phyloP scores from a whole-genome alignment of 2,888 invertebrate species.

The Phasia obesa region DNA sequence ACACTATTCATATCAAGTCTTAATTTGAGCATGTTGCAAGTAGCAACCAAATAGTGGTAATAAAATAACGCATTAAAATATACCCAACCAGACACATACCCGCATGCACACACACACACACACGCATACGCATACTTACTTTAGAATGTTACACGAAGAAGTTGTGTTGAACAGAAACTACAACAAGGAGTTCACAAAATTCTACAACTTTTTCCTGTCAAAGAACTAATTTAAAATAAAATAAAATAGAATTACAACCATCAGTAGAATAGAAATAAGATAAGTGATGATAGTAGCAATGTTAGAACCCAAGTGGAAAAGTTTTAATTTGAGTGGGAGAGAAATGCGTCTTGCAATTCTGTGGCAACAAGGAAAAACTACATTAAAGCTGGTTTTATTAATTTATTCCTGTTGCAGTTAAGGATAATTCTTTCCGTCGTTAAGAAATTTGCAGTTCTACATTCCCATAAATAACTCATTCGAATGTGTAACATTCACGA shows the following conservation, averaged over 20 bases:
- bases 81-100: slow-evolving; percentile 1
- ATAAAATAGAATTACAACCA: slow-evolving; percentile 34
- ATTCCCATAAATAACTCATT: no score
- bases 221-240: slow-evolving; percentile 52
- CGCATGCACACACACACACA: not conserved
- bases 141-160: slow-evolving; percentile 2
- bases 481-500: no score
- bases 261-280: not conserved
- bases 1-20: slow-evolving; percentile 58
- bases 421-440: no score
- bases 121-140: not conserved
- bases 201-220: slow-evolving; percentile 19
- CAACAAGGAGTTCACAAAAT: slow-evolving; percentile 52
- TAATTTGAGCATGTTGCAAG: slow-evolving; percentile 55
- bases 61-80: slow-evolving; percentile 53
- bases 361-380: no score
- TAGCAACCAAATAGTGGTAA: slow-evolving; percentile 57
- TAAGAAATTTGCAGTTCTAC: no score
- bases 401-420: no score
- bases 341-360: not conserved
- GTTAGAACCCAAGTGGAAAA: slow-evolving; percentile 2
- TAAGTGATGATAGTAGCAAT: not conserved
- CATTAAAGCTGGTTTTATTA: no score
- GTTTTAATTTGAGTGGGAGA: not conserved
- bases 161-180: slow-evolving; percentile 31